Percentiles rank a stretch among this genome's conserved stretches.
Evolutionary conservation across 2,888 invertebrate species (phyloP).

Genomic region (Lepidocyrtoides sp.): DNA sequence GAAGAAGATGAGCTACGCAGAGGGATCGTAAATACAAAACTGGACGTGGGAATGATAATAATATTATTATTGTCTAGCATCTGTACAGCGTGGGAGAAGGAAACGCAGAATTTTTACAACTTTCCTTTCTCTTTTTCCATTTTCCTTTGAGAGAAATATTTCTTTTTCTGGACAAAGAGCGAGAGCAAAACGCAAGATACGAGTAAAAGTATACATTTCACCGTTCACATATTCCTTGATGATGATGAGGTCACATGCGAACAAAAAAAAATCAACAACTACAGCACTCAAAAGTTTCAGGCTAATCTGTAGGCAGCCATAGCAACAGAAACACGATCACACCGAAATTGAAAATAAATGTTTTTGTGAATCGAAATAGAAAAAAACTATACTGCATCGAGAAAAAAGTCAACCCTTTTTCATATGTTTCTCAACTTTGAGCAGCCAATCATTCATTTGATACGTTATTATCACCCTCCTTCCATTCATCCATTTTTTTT

Average conservation of each 20-base stretch:
- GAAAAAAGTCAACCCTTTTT: background rate
- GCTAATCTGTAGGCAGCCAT: too few species aligned
- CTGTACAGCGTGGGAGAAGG: too few species aligned
- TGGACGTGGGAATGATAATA: background rate
- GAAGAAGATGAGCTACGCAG: background rate
- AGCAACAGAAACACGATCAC: too few species aligned
- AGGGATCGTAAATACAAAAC: slow-evolving; percentile 38
- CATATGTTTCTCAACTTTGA: background rate
- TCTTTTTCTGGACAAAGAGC: background rate
- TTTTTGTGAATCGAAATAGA: background rate
- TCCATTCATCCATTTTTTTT: background rate
- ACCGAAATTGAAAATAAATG: too few species aligned
- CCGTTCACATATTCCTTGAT: background rate
- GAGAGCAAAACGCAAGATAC: background rate
- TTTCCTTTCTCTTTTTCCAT: background rate
- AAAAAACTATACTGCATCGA: background rate
- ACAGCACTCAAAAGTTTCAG: too few species aligned
- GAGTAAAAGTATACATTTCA: background rate
- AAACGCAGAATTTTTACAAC: slow-evolving; percentile 31
- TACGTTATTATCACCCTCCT: background rate
- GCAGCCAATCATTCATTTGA: background rate
- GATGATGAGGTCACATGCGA: slow-evolving; percentile 20
- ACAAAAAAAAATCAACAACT: too few species aligned
- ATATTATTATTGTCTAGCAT: too few species aligned
- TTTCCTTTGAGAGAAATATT: slow-evolving; percentile 50